Conservation (phyloP, 2,113 vertebrate genomes). For the Pedionomus torquatus region DNA sequence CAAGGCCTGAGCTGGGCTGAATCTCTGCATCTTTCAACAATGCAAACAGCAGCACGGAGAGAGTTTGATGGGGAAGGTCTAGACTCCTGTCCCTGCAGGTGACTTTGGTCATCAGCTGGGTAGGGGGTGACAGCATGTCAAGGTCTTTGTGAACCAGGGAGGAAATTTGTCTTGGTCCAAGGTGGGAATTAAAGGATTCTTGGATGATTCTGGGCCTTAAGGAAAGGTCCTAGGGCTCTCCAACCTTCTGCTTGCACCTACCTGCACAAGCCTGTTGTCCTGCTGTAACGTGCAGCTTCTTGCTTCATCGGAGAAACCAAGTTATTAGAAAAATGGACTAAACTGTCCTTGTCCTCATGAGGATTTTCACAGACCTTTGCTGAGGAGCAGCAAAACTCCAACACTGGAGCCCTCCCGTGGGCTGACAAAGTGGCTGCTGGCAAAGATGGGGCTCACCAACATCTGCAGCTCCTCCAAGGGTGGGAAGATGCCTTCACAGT, state of each 20-base stretch:
- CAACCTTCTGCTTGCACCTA: not conserved
- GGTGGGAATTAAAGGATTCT: not conserved
- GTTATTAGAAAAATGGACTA: rapidly evolving
- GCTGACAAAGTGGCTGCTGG: not conserved
- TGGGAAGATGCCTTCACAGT: not conserved
- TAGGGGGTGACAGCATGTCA: not conserved
- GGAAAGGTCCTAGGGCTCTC: not conserved
- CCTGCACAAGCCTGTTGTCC: rapidly evolving
- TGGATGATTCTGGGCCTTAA: not conserved
- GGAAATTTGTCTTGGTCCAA: not conserved
- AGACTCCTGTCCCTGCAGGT: not conserved
- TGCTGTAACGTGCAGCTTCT: rapidly evolving
- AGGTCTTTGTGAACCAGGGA: not conserved
- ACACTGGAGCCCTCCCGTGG: rapidly evolving
- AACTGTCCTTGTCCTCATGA: not conserved
- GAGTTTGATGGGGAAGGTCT: not conserved
- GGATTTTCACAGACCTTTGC: not conserved
- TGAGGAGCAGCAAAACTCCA: not conserved
- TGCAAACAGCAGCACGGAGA: not conserved
- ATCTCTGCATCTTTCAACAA: not conserved
- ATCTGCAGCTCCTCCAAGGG: not conserved
- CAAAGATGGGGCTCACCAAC: rapidly evolving
- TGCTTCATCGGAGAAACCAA: not conserved
- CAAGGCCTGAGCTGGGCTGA: not conserved
- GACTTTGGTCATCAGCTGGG: rapidly evolving